Base-by-base conservation (phyloP, 2,797 vertebrate species). In the Coendou prehensilis region DNA sequence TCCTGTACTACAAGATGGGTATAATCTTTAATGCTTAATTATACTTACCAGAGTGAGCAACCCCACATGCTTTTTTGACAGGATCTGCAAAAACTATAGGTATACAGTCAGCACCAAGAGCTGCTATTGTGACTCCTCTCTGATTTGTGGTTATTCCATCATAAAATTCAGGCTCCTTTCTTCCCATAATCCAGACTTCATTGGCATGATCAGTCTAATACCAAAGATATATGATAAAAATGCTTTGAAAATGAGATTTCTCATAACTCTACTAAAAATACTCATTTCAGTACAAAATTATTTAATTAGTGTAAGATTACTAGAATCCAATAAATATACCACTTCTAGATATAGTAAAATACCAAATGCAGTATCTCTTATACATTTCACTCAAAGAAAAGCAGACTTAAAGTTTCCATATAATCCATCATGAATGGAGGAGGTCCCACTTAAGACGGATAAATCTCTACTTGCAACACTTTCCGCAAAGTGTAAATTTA, bases 41-140 rank as follows among this genome's bases (percentile, higher is more conserved):
- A 64, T 56, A 94, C 95, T 91, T 98, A 99, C 99, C 99, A 98
- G 99, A 99, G 82, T 99, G 99, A 96, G 99, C 99, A 33, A 98
- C 99, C 57, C 99, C 99, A 0, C 99, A 99, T 69, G 98, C 99
- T 98, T 98, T 99, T 94, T 95, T 97, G 97, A 99, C 98, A 2
- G 99, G 99, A 97, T 99, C 99, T 67, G 99, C 99, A 94, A 99
- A 99, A 86, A 99, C 98, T 93, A 99, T 96, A 0, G 99, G 99
- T 97, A 99, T 99, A 97, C 99, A 99, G 97, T 99, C 99, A 26
- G 99, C 99, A 5, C 99, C 99, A 0, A 99, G 99, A 78, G 99
- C 99, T 0, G 99, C 99, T 80, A 99, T 94, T 0, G 99, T 99
- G 67, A 99, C 96, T 5, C 98, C 99, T 2, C 73, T 98, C 97